These are phyloP conservation scores for Oreochromis tanganicae DNA, from an alignment of 2,113 vertebrate species.

Conservation along the genomic window DNA sequence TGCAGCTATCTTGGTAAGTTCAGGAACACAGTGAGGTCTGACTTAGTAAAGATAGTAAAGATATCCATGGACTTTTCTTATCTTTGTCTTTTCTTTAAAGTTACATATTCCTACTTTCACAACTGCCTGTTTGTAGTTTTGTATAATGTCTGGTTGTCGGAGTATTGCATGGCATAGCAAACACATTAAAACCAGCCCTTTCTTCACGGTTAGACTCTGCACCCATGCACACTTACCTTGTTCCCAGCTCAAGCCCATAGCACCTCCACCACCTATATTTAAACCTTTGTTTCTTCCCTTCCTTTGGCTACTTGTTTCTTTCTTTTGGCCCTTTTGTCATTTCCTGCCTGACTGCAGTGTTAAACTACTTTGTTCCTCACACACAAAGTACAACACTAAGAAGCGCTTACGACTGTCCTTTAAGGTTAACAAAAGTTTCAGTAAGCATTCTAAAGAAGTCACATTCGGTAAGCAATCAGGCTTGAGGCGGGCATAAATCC, in stretches of 20 bases:
- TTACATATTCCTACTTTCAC: neutral
- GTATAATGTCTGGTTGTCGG: neutral
- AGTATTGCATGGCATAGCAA: neutral
- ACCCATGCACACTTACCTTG: neutral
- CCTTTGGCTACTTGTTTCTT: neutral
- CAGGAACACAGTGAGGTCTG: neutral
- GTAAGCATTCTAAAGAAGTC: constrained; percentile 73
- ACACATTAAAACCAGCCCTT: neutral
- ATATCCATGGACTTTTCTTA: neutral
- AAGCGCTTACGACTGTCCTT: constrained; percentile 45
- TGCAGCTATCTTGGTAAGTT: neutral
- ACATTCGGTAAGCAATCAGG: constrained; percentile 83
- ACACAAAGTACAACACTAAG: neutral
- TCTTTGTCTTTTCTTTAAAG: neutral
- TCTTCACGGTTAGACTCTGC: neutral
- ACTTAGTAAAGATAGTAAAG: neutral
- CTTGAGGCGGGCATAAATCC: constrained; percentile 83
- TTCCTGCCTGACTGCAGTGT: neutral
- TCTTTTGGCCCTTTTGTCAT: neutral
- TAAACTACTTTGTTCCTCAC: neutral
- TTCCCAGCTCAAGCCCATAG: neutral
- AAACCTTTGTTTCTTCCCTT: neutral
- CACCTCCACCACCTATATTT: neutral
- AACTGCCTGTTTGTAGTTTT: neutral
- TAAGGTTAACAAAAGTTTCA: constrained; percentile 77